A percentile compares a stretch with the other conserved stretches of the same genome.
Evolutionary conservation across 2,797 vertebrate species (phyloP).

Genomic region (Tadarida brasiliensis): DNA sequence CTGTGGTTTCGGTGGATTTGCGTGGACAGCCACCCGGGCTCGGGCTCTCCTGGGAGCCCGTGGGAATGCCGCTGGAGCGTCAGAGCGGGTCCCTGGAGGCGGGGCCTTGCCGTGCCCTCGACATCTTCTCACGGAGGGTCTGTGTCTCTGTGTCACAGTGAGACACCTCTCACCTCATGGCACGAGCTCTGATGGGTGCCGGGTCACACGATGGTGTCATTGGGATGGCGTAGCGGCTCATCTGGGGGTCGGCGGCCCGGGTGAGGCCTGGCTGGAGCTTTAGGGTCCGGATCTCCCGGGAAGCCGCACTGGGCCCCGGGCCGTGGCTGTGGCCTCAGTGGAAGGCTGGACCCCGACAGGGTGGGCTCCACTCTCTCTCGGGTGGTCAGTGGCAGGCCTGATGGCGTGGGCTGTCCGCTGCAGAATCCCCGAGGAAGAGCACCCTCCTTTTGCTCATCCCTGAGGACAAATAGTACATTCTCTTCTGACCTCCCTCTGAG

Average conservation of each 20-base stretch:
- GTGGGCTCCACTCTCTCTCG: rapidly evolving
- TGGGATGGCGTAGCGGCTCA: no score
- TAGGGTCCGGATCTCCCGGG: neutral
- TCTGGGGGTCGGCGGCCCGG: neutral
- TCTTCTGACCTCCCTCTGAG: no score
- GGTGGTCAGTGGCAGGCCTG: rapidly evolving
- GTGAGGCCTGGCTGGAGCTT: neutral
- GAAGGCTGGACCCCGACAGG: neutral
- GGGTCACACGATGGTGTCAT: rapidly evolving
- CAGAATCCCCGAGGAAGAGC: no score
- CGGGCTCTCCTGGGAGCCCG: no score
- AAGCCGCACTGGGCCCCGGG: rapidly evolving
- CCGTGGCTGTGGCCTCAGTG: rapidly evolving
- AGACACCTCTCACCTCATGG: neutral
- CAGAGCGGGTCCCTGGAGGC: no score
- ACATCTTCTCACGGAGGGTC: neutral
- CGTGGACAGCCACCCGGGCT: no score
- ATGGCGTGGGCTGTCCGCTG: rapidly evolving
- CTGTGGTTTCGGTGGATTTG: no score
- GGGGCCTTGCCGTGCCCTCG: neutral
- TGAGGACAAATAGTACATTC: no score
- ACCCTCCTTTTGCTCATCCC: no score
- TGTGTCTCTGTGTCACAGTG: neutral
- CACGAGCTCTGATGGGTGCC: rapidly evolving
- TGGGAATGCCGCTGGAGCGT: no score